Evolutionary conservation across 2,888 invertebrate species (phyloP).

Genomic region (Machimus rusticus): DNA sequence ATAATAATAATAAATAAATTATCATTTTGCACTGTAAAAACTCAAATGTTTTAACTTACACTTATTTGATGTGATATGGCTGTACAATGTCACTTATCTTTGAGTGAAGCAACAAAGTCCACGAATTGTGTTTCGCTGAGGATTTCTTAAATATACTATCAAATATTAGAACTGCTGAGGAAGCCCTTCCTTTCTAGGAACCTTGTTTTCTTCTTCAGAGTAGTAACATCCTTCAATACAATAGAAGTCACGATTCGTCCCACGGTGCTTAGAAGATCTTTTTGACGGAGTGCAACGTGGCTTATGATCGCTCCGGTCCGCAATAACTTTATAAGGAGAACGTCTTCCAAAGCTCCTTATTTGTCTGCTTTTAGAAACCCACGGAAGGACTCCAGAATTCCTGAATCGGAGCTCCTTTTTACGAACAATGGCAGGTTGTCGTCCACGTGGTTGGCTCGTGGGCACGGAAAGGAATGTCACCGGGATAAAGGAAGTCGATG

Average conservation of each 20-base stretch:
- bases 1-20: too few relatives aligned
- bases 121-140: neutral
- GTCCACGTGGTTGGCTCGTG: neutral
- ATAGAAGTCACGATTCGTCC: neutral
- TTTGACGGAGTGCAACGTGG: neutral
- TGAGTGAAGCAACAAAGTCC: neutral
- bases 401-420: neutral
- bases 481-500: slow-evolving; percentile 5
- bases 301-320: neutral
- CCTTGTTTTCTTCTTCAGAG: neutral
- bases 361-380: neutral
- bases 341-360: neutral
- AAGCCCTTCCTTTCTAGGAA: neutral
- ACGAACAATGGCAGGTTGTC: neutral
- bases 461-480: neutral
- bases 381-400: neutral
- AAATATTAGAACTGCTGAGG: neutral
- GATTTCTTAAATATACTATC: neutral
- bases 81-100: too few relatives aligned
- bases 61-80: too few relatives aligned
- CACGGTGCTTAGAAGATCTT: neutral
- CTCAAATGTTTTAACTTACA: too few relatives aligned
- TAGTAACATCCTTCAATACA: neutral
- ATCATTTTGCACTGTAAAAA: too few relatives aligned
- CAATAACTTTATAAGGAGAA: slow-evolving; percentile 18